These are phyloP conservation scores for Teleogryllus occipitalis DNA, from an alignment of 1,140 invertebrate genomes.

Conservation along the genomic window DNA sequence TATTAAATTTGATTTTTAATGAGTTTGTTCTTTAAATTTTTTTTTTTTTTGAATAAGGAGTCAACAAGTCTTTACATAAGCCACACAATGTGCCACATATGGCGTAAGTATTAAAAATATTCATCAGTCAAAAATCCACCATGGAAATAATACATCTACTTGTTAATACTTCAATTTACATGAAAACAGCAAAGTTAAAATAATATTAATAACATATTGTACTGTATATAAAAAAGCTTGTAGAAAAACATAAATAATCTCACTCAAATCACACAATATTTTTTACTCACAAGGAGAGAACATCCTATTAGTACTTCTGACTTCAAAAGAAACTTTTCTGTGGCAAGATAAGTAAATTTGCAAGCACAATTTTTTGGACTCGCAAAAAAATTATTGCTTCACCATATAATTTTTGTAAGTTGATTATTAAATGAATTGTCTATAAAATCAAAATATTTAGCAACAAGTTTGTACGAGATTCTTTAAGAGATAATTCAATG, in stretches of 20 bases:
- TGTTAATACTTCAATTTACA: conserved; percentile 17
- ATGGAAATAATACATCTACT: conserved; percentile 16
- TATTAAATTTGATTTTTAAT: background rate
- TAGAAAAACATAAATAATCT: conserved; percentile 22
- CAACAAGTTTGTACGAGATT: no score
- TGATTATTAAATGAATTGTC: no score
- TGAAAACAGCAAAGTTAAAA: background rate
- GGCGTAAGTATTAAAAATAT: conserved; percentile 14
- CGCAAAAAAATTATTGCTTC: no score
- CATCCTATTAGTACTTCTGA: background rate
- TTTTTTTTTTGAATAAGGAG: background rate
- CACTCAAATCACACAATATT: conserved; percentile 18
- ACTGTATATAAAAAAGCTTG: conserved; percentile 14
- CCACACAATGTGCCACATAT: conserved; percentile 2
- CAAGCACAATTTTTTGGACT: no score
- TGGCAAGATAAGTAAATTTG: no score
- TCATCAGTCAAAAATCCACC: conserved; percentile 15
- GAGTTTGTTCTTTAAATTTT: background rate
- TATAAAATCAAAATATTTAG: no score
- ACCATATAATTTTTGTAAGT: no score
- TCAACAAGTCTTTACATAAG: conserved; percentile 13
- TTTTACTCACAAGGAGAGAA: background rate
- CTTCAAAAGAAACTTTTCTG: background rate
- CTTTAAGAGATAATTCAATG: no score
- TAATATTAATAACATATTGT: conserved; percentile 11